phyloP scores from a whole-genome alignment of 92 coral and sea anemone genomes.

The Paragorgia papillata region DNA sequence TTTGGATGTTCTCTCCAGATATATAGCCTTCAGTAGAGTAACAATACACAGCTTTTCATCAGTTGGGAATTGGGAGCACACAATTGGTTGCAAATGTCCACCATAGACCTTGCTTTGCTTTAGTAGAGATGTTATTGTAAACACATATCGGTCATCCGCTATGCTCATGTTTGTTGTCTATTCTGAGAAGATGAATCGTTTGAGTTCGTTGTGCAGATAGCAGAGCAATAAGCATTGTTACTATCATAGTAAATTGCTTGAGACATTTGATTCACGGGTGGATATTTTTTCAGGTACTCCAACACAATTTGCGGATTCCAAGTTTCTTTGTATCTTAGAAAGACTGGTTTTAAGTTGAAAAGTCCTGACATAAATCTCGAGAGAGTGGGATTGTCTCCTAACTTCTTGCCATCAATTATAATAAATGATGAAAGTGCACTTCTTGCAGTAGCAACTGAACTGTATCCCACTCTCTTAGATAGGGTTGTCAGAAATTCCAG shows the following conservation, averaged over 20 bases:
- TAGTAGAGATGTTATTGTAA: slow-evolving; percentile 39
- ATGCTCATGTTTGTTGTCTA: slow-evolving; percentile 53
- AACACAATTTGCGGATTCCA: slow-evolving; percentile 55
- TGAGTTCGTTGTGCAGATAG: slow-evolving; percentile 60
- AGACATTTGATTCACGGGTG: slow-evolving; percentile 39
- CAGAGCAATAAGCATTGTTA: slow-evolving; percentile 58
- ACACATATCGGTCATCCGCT: slow-evolving; percentile 42
- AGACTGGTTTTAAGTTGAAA: slow-evolving; percentile 55
- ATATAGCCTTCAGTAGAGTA: slow-evolving; percentile 29
- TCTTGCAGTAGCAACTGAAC: slow-evolving; percentile 46
- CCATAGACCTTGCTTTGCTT: slow-evolving; percentile 30
- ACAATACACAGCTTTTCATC: slow-evolving; percentile 57
- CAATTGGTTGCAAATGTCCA: slow-evolving; percentile 56
- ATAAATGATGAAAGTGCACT: slow-evolving; percentile 55
- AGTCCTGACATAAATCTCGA: slow-evolving; percentile 55
- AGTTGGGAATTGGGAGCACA: slow-evolving; percentile 29
- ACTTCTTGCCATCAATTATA: slow-evolving; percentile 48
- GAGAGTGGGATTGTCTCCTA: slow-evolving; percentile 58
- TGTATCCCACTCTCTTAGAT: slow-evolving; percentile 52
- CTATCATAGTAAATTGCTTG: slow-evolving; percentile 44
- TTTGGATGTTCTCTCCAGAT: slow-evolving; percentile 53
- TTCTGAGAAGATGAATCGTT: slow-evolving; percentile 44
- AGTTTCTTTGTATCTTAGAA: slow-evolving; percentile 48
- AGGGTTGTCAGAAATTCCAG: slow-evolving; percentile 42
- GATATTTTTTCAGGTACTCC: slow-evolving; percentile 30